Evolutionary conservation across 2,888 invertebrate genomes (phyloP).

Genomic region (Hypena proboscidalis): DNA sequence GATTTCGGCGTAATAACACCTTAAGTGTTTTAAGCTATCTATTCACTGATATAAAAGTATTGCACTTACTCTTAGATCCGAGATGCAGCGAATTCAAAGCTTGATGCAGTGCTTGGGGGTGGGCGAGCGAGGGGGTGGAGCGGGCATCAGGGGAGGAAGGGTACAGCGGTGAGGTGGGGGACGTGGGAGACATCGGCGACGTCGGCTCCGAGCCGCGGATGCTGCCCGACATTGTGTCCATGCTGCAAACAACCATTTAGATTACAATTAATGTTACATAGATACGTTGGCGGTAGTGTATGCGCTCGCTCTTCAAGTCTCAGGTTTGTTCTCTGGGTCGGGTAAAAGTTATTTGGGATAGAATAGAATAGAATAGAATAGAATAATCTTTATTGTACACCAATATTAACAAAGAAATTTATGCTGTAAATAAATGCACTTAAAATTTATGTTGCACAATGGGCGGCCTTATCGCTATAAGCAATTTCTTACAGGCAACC

Average conservation of each 20-base stretch:
- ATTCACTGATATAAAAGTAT: background rate
- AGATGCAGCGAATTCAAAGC: conserved; percentile 59
- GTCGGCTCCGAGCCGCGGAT: conserved; percentile 96
- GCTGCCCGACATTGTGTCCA: conserved; percentile 97
- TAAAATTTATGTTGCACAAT: no score
- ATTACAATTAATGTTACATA: background rate
- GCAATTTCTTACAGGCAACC: no score
- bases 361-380: no score
- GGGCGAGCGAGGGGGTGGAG: conserved; percentile 67
- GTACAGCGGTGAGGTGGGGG: conserved; percentile 89
- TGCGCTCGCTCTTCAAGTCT: no score
- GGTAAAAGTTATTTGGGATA: no score
- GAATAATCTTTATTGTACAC: no score
- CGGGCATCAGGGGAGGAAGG: conserved; percentile 81
- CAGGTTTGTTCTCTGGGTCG: no score
- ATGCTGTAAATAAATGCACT: no score
- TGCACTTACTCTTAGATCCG: conserved; percentile 27
- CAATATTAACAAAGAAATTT: no score
- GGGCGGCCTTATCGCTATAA: no score
- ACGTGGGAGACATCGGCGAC: conserved; percentile 91
- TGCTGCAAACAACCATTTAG: conserved; percentile 75
- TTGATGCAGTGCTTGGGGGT: conserved; percentile 58
- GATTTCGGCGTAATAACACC: no score
- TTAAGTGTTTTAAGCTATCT: no score
- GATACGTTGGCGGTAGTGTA: background rate